Conservation (phyloP, 2,113 vertebrate genomes). For the Trichomycterus rosablanca region DNA sequence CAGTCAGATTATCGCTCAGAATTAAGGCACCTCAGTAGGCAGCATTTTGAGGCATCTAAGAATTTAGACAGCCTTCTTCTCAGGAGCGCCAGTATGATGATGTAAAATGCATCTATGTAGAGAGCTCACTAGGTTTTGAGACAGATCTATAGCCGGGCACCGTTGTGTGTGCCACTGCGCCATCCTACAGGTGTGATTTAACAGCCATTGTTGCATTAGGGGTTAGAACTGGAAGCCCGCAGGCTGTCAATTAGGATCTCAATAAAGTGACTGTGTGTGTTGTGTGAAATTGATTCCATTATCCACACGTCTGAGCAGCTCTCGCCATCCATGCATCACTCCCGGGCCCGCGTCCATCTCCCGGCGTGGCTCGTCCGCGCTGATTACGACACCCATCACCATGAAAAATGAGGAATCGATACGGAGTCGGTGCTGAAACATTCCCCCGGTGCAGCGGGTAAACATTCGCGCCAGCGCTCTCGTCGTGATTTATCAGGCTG, state of each 20-base stretch:
- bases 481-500: conserved; percentile 38
- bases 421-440: conserved; percentile 50
- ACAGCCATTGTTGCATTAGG: conserved; percentile 22
- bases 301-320: conserved; percentile 65
- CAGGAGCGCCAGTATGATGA: no score
- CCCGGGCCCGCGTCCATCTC: conserved; percentile 58
- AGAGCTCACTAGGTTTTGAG: no score
- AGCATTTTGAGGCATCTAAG: no score
- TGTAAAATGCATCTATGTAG: no score
- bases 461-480: conserved; percentile 38
- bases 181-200: conserved; percentile 36
- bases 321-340: conserved; percentile 64
- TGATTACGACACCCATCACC: conserved; percentile 67
- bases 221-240: conserved; percentile 27
- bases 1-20: no score
- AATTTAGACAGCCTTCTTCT: no score
- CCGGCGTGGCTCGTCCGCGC: conserved; percentile 49
- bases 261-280: conserved; percentile 36
- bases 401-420: conserved; percentile 74
- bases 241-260: conserved; percentile 39
- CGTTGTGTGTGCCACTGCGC: background rate
- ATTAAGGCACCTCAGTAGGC: no score
- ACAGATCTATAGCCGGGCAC: conserved; percentile 2
- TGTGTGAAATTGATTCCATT: conserved; percentile 60
- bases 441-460: conserved; percentile 19